Percentiles rank a stretch among this genome's conserved stretches.
phyloP scores from a whole-genome alignment of 2,888 invertebrate species.

The Pyrgus malvae region DNA sequence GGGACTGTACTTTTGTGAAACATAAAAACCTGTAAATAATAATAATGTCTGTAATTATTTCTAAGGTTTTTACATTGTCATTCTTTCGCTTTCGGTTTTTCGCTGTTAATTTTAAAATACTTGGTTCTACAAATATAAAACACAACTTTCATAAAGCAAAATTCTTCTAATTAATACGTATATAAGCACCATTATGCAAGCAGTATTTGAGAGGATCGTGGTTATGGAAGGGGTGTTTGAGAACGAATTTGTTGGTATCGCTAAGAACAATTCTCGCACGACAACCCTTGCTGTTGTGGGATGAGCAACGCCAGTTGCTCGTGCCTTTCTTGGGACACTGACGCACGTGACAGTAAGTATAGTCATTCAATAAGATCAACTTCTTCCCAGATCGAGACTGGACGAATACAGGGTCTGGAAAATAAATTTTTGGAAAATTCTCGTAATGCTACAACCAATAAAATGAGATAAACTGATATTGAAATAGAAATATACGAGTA shows the following conservation, averaged over 20 bases:
- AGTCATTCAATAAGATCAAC: conserved; percentile 2
- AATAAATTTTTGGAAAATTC: neutral
- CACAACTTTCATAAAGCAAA: neutral
- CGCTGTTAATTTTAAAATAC: neutral
- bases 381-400: neutral
- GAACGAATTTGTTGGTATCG: neutral
- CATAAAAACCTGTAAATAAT: no score
- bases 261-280: neutral
- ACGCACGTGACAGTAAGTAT: conserved; percentile 5
- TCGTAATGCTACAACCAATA: neutral
- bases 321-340: neutral
- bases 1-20: no score
- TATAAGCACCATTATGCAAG: conserved; percentile 2
- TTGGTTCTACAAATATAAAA: no score
- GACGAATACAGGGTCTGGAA: conserved; percentile 12
- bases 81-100: no score
- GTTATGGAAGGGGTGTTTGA: neutral
- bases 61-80: no score
- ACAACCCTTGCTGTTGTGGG: conserved; percentile 13
- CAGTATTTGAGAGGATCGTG: neutral
- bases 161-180: neutral
- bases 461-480: no score
- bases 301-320: conserved; percentile 9
- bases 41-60: no score
- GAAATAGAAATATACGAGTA: no score